Evolutionary conservation across 1,140 invertebrate genomes (phyloP).

Genomic region (Theocolax elegans): DNA sequence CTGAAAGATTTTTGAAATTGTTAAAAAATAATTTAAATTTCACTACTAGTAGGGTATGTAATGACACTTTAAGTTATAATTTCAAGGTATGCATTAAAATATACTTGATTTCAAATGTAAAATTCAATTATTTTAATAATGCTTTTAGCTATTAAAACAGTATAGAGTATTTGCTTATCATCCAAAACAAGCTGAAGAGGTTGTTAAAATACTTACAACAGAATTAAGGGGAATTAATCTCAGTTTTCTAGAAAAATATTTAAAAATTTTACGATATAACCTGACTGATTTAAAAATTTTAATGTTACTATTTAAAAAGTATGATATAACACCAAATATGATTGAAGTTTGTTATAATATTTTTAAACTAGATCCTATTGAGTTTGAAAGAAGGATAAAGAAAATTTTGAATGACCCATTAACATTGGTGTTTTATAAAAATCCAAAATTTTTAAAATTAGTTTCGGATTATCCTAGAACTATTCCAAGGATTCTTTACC

Average conservation of each 20-base stretch:
- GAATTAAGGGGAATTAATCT: constrained; percentile 57
- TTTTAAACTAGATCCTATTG: constrained; percentile 61
- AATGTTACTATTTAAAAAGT: constrained; percentile 63
- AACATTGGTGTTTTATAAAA: constrained; percentile 63
- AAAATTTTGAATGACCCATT: constrained; percentile 64
- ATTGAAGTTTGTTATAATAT: constrained; percentile 63
- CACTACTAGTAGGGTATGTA: constrained; percentile 47
- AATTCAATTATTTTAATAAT: too few species aligned
- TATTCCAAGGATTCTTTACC: constrained; percentile 61
- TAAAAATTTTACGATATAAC: constrained; percentile 64
- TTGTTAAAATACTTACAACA: constrained; percentile 61
- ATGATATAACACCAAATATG: constrained; percentile 61
- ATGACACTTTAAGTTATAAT: too few species aligned
- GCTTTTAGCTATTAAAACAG: constrained; percentile 7
- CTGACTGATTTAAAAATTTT: constrained; percentile 60
- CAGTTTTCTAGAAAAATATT: constrained; percentile 59
- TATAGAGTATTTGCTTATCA: constrained; percentile 52
- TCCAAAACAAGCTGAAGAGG: constrained; percentile 63
- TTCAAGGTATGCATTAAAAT: too few species aligned
- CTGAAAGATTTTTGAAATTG: constrained; percentile 64
- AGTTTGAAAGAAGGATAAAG: constrained; percentile 64
- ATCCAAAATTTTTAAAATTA: constrained; percentile 68
- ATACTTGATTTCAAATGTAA: too few species aligned
- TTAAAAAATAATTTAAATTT: constrained; percentile 65
- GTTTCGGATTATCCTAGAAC: constrained; percentile 65